Percentiles rank a stretch among this genome's conserved stretches.
Evolutionary conservation across 2,888 invertebrate species (phyloP).

Genomic region (Eristalis pertinax): DNA sequence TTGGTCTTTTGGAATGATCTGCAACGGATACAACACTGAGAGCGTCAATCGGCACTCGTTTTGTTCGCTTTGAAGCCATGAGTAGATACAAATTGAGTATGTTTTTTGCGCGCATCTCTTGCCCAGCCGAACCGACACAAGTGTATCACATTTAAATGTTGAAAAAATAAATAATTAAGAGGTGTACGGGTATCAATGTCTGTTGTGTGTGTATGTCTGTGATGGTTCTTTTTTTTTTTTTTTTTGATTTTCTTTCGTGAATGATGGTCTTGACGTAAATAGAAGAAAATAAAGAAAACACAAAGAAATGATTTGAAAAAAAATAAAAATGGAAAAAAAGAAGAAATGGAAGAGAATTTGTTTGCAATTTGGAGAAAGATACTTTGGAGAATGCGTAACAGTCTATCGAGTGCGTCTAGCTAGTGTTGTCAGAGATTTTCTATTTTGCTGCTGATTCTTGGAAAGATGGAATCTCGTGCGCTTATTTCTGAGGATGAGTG

Average conservation of each 20-base stretch:
- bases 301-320: neutral
- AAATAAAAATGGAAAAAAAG: neutral
- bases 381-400: constrained; percentile 14
- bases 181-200: neutral
- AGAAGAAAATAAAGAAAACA: neutral
- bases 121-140: neutral
- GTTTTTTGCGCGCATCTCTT: constrained; percentile 33
- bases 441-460: neutral
- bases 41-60: constrained; percentile 20
- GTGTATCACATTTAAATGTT: constrained; percentile 45
- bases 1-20: neutral
- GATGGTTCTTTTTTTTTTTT: neutral
- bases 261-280: constrained; percentile 41
- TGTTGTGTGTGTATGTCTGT: neutral
- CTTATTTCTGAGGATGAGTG: neutral
- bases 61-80: constrained; percentile 37
- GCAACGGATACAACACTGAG: constrained; percentile 28
- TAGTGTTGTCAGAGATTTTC: constrained; percentile 18
- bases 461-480: neutral
- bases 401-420: constrained; percentile 16
- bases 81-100: constrained; percentile 34
- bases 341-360: neutral
- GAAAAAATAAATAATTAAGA: constrained; percentile 43
- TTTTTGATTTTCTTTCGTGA: constrained; percentile 8
- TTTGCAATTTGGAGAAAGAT: constrained; percentile 2